Conservation (phyloP, 64 coral and sea anemone genomes). For the Actinia equina region DNA sequence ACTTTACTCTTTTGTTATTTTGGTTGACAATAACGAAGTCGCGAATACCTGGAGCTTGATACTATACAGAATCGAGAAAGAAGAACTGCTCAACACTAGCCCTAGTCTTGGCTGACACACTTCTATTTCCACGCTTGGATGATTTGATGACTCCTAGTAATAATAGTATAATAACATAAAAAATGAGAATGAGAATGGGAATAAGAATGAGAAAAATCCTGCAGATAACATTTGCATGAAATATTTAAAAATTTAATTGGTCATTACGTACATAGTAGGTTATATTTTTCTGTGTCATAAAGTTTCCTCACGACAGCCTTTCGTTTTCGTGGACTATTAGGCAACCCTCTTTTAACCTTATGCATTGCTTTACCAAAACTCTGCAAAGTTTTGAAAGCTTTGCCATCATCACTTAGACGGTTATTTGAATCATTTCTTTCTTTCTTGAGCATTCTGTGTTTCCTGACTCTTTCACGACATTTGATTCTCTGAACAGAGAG, state of each 20-base stretch:
- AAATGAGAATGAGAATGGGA: too few species aligned
- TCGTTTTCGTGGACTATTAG: slow-evolving; percentile 27
- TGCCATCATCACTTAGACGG: too few species aligned
- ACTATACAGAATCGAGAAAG: slow-evolving; percentile 24
- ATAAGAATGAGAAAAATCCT: too few species aligned
- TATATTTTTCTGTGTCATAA: too few species aligned
- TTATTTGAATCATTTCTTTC: too few species aligned
- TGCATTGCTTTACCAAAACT: background rate
- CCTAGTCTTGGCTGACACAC: slow-evolving; percentile 8
- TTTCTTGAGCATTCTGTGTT: too few species aligned
- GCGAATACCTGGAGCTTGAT: background rate
- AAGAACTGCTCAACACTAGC: slow-evolving; percentile 30
- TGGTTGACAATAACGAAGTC: slow-evolving; percentile 36
- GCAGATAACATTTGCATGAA: background rate
- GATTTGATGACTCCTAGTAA: background rate
- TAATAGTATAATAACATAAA: too few species aligned
- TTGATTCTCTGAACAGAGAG: too few species aligned
- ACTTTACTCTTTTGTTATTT: slow-evolving; percentile 30
- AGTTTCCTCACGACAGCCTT: slow-evolving; percentile 18
- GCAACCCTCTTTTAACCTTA: background rate
- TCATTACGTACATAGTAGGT: too few species aligned
- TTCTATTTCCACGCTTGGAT: slow-evolving; percentile 20
- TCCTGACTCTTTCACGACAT: too few species aligned
- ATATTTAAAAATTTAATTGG: too few species aligned
- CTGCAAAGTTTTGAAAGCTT: background rate